These are phyloP conservation scores for Glaucidium brasilianum DNA, from an alignment of 2,113 vertebrate species.

Conservation along the genomic window DNA sequence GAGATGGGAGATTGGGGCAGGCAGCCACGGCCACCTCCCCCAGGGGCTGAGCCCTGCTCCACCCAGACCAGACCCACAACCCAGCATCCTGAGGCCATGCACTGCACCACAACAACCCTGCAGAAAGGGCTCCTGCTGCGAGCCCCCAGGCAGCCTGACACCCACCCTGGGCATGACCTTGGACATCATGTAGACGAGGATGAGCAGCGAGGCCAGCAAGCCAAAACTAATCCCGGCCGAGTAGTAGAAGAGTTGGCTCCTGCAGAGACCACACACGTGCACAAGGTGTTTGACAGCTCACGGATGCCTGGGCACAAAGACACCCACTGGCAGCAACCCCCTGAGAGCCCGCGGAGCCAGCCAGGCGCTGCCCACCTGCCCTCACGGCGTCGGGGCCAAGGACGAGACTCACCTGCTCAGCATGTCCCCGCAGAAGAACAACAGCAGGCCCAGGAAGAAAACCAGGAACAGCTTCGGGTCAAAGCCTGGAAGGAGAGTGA, in stretches of 20 bases:
- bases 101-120: fast-evolving
- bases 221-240: slow-evolving; percentile 90
- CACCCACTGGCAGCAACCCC: fast-evolving
- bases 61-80: neutral
- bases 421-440: slow-evolving; percentile 87
- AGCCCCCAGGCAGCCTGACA: neutral
- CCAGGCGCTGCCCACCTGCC: neutral
- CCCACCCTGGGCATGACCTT: slow-evolving; percentile 90
- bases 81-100: neutral
- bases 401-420: slow-evolving; percentile 85
- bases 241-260: slow-evolving; percentile 94
- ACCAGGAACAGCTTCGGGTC: slow-evolving; percentile 87
- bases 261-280: slow-evolving; percentile 32
- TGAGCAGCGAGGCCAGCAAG: slow-evolving; percentile 89
- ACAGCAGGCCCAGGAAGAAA: slow-evolving; percentile 82
- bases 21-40: neutral
- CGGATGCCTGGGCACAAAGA: fast-evolving
- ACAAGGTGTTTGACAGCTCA: neutral
- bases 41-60: neutral
- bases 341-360: neutral
- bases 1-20: neutral
- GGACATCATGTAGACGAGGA: slow-evolving; percentile 86
- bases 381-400: fast-evolving
- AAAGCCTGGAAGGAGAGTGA: slow-evolving; percentile 78
- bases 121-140: fast-evolving